Evolutionary conservation across 2,797 vertebrate species (phyloP), one percentile per base, ranked within the genome.

Genomic region (Columba guinea): DNA sequence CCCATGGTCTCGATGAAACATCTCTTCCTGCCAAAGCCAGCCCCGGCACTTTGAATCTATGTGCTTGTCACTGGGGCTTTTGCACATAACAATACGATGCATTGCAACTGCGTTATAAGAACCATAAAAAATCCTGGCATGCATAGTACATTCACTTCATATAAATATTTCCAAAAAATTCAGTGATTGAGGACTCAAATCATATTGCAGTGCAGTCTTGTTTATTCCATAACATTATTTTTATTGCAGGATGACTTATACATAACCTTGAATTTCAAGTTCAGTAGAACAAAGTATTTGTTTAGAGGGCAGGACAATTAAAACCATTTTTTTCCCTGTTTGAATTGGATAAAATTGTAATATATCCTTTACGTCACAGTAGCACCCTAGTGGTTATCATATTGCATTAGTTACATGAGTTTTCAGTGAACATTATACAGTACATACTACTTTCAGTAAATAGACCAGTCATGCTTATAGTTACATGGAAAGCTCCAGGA

Each of bases 351-450:
- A 97, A 98, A 97, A 97, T 95, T 97, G 96, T 97, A 97, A 97
- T 97, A 95, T 97, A 97, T 97, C 96, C 95, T 97, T 98, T 97
- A 98, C 94, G 95, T 98, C 98, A 98, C 97, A 96, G 97, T 97
- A 98, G 98, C 97, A 98, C 98, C 98, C 96, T 89, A 95, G 98
- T 98, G 98, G 98, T 97, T 98, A 98, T 98, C 98, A 94, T 96
- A 69, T 98, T 98, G 97, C 98, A 97, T 97, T 96, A 96, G 94
- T 97, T 97, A 98, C 97, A 97, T 79, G 97, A 95, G 94, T 97
- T 97, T 98, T 96, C 62, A 88, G 94, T 96, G 97, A 98, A 98
- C 96, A 96, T 97, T 98, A 98, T 98, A 96, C 97, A 97, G 97
- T 97, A 97, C 97, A 97, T 97, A 97, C 89, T 97, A 87, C 95